A percentile compares a stretch with the other conserved stretches of the same genome.
phyloP scores from a whole-genome alignment of 2,797 vertebrate species.

The Nasua narica region DNA sequence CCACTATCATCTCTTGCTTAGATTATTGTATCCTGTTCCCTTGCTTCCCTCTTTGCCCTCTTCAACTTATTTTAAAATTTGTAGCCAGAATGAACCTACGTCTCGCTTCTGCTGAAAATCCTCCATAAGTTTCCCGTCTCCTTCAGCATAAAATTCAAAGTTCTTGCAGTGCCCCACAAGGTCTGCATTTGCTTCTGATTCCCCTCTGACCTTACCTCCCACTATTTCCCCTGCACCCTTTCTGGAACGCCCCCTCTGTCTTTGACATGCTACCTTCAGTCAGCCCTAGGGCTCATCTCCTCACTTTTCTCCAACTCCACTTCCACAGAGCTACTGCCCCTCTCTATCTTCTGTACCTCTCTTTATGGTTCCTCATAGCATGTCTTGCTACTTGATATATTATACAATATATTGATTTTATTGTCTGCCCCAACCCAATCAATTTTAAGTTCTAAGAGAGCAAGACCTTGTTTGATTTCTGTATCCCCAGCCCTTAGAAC shows the following conservation, averaged over 20 bases:
- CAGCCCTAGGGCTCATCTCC: neutral
- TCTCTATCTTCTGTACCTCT: neutral
- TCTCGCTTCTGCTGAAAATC: neutral
- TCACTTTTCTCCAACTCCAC: neutral
- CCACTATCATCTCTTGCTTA: neutral
- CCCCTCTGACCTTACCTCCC: neutral
- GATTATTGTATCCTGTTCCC: neutral
- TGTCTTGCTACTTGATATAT: neutral
- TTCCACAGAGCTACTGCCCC: neutral
- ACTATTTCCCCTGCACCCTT: neutral
- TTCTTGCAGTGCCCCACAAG: neutral
- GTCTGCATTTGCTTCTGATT: neutral
- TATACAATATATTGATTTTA: neutral
- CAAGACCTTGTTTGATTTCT: neutral
- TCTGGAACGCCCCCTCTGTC: neutral
- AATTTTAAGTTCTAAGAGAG: neutral
- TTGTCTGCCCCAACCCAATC: neutral
- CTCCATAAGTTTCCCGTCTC: neutral
- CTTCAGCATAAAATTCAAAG: neutral
- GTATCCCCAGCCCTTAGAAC: neutral
- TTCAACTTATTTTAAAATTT: constrained; percentile 16
- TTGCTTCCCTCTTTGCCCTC: neutral
- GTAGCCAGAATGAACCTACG: neutral
- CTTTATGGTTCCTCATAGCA: neutral
- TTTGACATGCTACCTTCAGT: neutral